Conservation (phyloP, 2,888 invertebrate species). For the Volucella inanis region DNA sequence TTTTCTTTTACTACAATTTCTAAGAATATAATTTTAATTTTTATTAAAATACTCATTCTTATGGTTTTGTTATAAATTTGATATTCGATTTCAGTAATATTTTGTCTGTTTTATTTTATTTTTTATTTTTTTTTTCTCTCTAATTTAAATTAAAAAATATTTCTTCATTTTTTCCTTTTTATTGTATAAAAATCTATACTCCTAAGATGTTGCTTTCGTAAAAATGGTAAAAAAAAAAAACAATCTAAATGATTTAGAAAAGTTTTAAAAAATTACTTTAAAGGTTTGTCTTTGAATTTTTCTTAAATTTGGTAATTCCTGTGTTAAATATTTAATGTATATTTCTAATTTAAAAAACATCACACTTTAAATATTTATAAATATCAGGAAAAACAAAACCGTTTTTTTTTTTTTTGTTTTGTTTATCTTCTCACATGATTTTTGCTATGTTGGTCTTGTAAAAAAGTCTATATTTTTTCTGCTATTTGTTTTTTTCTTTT, state of each 20-base stretch:
- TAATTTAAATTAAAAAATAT: slow-evolving; percentile 6
- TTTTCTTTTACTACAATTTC: slow-evolving; percentile 4
- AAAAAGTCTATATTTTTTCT: slow-evolving; percentile 64
- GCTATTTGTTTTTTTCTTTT: slow-evolving; percentile 6
- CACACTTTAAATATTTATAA: slow-evolving; percentile 52
- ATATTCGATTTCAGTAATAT: slow-evolving; percentile 45
- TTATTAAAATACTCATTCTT: slow-evolving; percentile 20
- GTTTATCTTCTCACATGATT: slow-evolving; percentile 27
- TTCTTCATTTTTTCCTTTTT: slow-evolving; percentile 19
- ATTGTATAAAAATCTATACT: slow-evolving; percentile 71
- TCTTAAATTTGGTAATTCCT: slow-evolving; percentile 40
- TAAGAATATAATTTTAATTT: slow-evolving; percentile 17
- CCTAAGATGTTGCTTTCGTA: slow-evolving; percentile 59
- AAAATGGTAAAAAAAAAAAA: slow-evolving; percentile 56
- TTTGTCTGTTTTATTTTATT: slow-evolving; percentile 22
- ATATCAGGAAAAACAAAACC: slow-evolving; percentile 38
- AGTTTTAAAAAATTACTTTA: slow-evolving; percentile 40
- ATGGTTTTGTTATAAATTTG: slow-evolving; percentile 29
- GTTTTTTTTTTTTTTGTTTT: slow-evolving; percentile 25
- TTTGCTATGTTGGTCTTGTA: slow-evolving; percentile 67
- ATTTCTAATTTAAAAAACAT: slow-evolving; percentile 64
- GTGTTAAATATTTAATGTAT: slow-evolving; percentile 45
- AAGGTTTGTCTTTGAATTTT: slow-evolving; percentile 16
- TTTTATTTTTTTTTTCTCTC: slow-evolving; percentile 11
- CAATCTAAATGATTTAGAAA: slow-evolving; percentile 21